phyloP scores from a whole-genome alignment of 2,113 vertebrate genomes.

The Melospiza georgiana region DNA sequence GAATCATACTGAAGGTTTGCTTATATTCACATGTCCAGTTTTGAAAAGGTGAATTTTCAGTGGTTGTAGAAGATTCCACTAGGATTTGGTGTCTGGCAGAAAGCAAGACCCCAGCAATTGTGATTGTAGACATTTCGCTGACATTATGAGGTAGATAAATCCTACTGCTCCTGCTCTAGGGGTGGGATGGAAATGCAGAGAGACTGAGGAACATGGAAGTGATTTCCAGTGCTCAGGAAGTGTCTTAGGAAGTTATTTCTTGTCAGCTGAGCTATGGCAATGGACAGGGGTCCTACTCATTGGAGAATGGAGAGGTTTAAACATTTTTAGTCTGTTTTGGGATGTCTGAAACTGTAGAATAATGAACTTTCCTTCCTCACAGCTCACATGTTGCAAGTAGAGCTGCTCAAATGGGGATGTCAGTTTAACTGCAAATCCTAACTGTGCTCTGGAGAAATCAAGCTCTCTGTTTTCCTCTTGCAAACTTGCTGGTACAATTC shows the following conservation, averaged over 20 bases:
- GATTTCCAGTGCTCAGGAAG: background rate
- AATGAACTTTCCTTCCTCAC: background rate
- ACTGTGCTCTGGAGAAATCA: background rate
- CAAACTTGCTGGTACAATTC: background rate
- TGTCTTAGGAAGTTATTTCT: background rate
- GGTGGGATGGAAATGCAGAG: background rate
- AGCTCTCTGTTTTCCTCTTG: background rate
- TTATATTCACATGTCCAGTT: background rate
- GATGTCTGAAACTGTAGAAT: background rate
- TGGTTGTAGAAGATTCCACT: background rate
- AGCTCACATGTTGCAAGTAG: background rate
- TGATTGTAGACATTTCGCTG: background rate
- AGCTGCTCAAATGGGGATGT: background rate
- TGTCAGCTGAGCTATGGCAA: background rate
- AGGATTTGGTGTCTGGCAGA: background rate
- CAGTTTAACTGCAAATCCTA: background rate
- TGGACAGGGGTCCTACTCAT: background rate
- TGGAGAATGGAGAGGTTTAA: background rate
- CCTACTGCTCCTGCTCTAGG: background rate
- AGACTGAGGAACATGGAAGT: background rate
- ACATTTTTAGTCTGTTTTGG: background rate
- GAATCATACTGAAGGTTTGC: background rate
- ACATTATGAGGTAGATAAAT: background rate
- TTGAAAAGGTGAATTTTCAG: background rate
- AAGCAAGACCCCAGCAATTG: background rate